Base-by-base conservation (phyloP, 23 tunicate genomes). In the Pegea sp. region DNA sequence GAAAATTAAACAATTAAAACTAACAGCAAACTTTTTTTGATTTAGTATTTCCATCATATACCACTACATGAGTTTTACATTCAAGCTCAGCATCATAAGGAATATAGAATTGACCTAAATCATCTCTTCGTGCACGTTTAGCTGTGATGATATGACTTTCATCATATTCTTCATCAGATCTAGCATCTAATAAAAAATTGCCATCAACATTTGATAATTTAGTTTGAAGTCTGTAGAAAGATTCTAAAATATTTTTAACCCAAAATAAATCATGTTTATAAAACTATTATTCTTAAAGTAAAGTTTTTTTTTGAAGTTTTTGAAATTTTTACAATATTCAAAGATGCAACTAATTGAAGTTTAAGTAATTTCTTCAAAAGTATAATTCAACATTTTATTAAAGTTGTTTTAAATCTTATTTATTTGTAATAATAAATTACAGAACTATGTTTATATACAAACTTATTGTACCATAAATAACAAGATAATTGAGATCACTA, bases 51-150 rank as follows among this genome's bases (percentile, higher is more conserved):
- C 93, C 57, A 49, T 80, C 93, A 59, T 80, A 80, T 2, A 80
- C 79, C 32, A 80, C 71, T 29, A 80, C 80, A 67, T 80, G 93
- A 2, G 78, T 74, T 66, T 80, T 80, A 56, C 93, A 80, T 67
- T 80, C 93, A 46, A 80, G 31, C 28, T 80, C 93, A 38, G 80
- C 77, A 66, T 80, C 93, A 62, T 80, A 80, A 8, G 93, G 93
- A 32, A 80, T 68, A 3, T 28, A 1, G 49, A 52, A 80, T 23
- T 29, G 53, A 16, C 56, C 80, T 29, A n/a, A 62, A 11, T 60
- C 75, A 55, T 50, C 60, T 3, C 51, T 13, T 18, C 28, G 58
- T 0, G 67, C 93, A 48, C 79, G 58, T 60, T 71, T 80, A 13
- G 93, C 61, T 32, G 80, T 71, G 49, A 80, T 71, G 3, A 80